Conservation (phyloP, 2,113 vertebrate genomes). For the Trichechus manatus region DNA sequence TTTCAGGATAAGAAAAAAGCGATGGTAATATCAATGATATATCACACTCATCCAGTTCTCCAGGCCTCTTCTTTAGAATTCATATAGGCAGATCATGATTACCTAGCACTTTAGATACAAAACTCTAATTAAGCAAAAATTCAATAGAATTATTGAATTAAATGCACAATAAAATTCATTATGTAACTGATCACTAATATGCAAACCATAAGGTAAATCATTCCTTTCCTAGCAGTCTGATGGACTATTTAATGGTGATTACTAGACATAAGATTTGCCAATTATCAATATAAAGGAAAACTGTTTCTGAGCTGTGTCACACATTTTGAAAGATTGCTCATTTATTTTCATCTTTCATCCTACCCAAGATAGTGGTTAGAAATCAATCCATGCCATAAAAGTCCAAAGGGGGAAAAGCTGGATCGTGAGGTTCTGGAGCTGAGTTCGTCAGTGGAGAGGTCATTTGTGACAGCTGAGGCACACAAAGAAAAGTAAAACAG, state of each 20-base stretch:
- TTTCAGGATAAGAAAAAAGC: neutral
- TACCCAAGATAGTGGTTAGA: neutral
- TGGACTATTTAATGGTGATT: conserved; percentile 36
- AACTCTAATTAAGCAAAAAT: conserved; percentile 67
- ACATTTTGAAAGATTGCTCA: neutral
- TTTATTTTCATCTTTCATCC: conserved; percentile 27
- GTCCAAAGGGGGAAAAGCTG: neutral
- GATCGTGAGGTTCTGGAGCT: neutral
- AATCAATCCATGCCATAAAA: conserved; percentile 6
- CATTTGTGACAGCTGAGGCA: neutral
- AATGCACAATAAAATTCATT: conserved; percentile 49
- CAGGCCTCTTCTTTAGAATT: neutral
- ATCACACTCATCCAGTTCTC: neutral
- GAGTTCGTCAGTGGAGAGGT: neutral
- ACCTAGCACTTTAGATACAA: conserved; percentile 36
- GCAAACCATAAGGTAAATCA: conserved; percentile 57
- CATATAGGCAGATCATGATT: neutral
- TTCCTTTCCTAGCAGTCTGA: neutral
- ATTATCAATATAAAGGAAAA: neutral
- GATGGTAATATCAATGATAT: neutral
- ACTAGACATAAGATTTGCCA: neutral
- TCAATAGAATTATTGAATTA: conserved; percentile 45
- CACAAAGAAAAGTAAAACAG: neutral
- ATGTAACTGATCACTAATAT: conserved; percentile 30
- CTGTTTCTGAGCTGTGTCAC: neutral